phyloP scores from a whole-genome alignment of 2,113 vertebrate species.

The Benitochromis conjunctus region DNA sequence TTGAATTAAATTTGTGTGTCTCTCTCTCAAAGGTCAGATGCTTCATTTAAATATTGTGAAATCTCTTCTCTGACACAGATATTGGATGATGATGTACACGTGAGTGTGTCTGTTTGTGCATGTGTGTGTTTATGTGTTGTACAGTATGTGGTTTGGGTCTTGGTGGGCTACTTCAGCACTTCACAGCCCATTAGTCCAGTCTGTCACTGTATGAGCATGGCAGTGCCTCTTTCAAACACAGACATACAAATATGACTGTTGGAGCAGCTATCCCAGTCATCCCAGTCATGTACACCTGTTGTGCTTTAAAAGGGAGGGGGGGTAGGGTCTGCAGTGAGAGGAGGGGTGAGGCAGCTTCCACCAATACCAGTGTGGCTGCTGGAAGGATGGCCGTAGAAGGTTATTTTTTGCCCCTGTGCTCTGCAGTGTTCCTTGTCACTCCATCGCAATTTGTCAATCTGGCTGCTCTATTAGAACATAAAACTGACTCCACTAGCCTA shows the following conservation, averaged over 20 bases:
- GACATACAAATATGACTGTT: background rate
- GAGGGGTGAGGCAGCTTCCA: constrained; percentile 43
- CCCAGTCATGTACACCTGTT: constrained; percentile 73
- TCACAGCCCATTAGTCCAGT: constrained; percentile 50
- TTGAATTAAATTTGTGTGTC: background rate
- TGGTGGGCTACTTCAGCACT: constrained; percentile 60
- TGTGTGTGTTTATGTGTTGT: background rate
- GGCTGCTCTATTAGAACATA: constrained; percentile 17
- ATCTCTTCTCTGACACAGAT: background rate
- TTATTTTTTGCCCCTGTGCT: constrained; percentile 58
- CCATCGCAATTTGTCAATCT: constrained; percentile 24
- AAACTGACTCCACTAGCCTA: background rate
- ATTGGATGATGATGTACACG: background rate
- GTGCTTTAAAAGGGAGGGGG: constrained; percentile 36
- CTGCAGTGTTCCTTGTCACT: constrained; percentile 17
- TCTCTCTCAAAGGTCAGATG: background rate
- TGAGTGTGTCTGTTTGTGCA: background rate
- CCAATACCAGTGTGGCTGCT: constrained; percentile 52
- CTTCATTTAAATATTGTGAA: background rate
- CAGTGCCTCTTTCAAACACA: background rate
- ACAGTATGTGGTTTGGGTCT: constrained; percentile 56
- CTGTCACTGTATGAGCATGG: constrained; percentile 17
- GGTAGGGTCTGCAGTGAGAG: background rate
- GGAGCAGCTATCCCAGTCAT: constrained; percentile 71
- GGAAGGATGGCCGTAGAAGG: constrained; percentile 74